These are phyloP conservation scores for Dexiosoma caninum DNA, from an alignment of 2,888 invertebrate species.

Conservation along the genomic window DNA sequence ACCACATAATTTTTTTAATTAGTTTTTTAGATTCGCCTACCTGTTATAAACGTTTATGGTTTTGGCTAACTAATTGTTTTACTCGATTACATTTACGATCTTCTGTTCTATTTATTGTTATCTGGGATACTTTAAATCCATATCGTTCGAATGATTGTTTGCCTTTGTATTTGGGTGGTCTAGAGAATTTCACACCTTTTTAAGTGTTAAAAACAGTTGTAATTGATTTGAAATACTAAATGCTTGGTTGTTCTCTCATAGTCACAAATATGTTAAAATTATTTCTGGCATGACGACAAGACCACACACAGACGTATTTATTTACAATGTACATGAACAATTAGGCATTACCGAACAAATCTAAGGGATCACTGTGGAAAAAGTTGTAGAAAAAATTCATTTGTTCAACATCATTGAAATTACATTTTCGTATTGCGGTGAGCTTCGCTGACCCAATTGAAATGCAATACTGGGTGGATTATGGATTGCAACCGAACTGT, in stretches of 20 bases:
- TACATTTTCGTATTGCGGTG: no score
- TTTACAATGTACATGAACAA: slow-evolving; percentile 5
- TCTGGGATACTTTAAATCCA: slow-evolving; percentile 27
- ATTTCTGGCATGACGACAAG: slow-evolving; percentile 20
- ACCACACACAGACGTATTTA: slow-evolving; percentile 27
- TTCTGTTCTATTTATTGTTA: not conserved
- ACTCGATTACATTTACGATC: not conserved
- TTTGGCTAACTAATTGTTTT: not conserved
- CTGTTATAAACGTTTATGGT: slow-evolving; percentile 17
- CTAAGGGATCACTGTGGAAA: not conserved
- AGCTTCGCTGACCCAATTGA: no score
- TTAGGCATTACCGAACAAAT: not conserved
- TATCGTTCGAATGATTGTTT: not conserved
- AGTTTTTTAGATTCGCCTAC: slow-evolving; percentile 30
- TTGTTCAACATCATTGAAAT: no score
- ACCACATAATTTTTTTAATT: not conserved
- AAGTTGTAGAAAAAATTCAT: not conserved
- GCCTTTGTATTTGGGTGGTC: slow-evolving; percentile 44
- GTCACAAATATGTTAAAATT: slow-evolving; percentile 27
- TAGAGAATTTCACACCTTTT: slow-evolving; percentile 56
- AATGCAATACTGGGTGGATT: no score
- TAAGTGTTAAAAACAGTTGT: slow-evolving; percentile 56
- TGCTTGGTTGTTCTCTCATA: not conserved
- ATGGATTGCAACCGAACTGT: no score
- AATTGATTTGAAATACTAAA: slow-evolving; percentile 59